A percentile compares a stretch with the other conserved stretches of the same genome.
These are phyloP conservation scores for Dinocampus coccinellae DNA, from an alignment of 2,888 invertebrate genomes.

Conservation along the genomic window DNA sequence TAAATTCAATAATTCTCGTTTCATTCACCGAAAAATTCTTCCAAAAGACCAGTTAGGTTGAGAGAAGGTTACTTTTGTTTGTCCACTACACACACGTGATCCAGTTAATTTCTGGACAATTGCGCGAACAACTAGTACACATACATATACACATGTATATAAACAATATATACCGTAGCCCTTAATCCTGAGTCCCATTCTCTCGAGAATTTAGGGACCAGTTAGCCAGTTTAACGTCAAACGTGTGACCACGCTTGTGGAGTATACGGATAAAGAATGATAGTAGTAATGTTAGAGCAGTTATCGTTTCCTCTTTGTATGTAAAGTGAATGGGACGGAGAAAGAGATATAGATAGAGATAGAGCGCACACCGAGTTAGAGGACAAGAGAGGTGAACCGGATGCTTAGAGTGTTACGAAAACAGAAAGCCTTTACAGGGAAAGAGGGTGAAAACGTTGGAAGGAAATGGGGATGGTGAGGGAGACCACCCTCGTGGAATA, in stretches of 20 bases:
- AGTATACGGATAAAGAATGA: conserved; percentile 57
- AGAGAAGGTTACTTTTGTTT: conserved; percentile 45
- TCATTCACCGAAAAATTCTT: conserved; percentile 40
- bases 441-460: conserved; percentile 24
- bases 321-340: conserved; percentile 25
- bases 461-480: conserved; percentile 5
- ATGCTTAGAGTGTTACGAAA: conserved; percentile 35
- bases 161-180: too few relatives aligned
- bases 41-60: conserved; percentile 1
- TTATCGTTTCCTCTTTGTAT: conserved; percentile 24
- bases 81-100: conserved; percentile 43
- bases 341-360: conserved; percentile 15
- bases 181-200: conserved; percentile 59
- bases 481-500: conserved; percentile 59
- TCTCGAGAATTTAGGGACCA: conserved; percentile 64
- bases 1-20: conserved; percentile 42
- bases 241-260: conserved; percentile 52
- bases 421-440: conserved; percentile 25
- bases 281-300: conserved; percentile 51
- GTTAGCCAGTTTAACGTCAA: conserved; percentile 62
- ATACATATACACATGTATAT: too few relatives aligned
- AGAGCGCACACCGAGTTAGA: background rate
- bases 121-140: conserved; percentile 32
- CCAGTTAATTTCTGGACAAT: conserved; percentile 59
- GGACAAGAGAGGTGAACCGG: conserved; percentile 19